Evolutionary conservation across 35 echinoderm and acorn worm species (phyloP), one percentile per base, ranked within the genome.

Genomic region (Apostichopus californicus): DNA sequence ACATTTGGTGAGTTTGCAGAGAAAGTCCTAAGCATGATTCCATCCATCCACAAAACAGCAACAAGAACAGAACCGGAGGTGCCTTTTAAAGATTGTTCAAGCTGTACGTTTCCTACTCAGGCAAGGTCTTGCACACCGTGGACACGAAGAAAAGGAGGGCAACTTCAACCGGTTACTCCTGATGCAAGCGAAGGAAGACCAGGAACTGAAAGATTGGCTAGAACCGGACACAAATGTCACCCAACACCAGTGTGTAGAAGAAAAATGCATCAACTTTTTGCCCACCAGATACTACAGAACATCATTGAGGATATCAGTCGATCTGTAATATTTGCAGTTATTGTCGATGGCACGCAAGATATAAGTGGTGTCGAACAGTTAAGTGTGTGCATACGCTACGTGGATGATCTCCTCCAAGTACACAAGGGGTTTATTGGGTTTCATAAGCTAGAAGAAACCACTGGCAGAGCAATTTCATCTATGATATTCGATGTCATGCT

Each of bases 311-410:
- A 68, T 6, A 65, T 88, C 5, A 5, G 64, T 5, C 6, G 54
- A 13, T 11, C 10, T 55, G 18, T 1, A 17, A 55, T 17, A 21
- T 91, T 87, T 78, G 88, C 73, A 14, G 5, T 91, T 9, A 90
- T 96, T 6, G 87, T 93, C 8, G 95, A 96, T 86, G 95, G 92
- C 9, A 93, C 92, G 12, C 92, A 93, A 78, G 94, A 96, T 79
- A 68, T 90, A 5, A 83, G 34, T 23, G 87, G 66, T 5, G 77
- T n/a, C 3, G 95, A 93, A 54, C 95, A 96, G 54, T 65, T 78
- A 68, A 20, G 23, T 7, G 77, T 93, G 5, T 90, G 86, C 20
- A 52, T 93, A 14, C 79, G 95, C 1, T 54, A 90, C 71, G 92
- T 95, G 10, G 77, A 90, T 13, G 61, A 54, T 0, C 13, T 86